phyloP scores from a whole-genome alignment of 2,113 vertebrate species.

The Tyrannus savana region DNA sequence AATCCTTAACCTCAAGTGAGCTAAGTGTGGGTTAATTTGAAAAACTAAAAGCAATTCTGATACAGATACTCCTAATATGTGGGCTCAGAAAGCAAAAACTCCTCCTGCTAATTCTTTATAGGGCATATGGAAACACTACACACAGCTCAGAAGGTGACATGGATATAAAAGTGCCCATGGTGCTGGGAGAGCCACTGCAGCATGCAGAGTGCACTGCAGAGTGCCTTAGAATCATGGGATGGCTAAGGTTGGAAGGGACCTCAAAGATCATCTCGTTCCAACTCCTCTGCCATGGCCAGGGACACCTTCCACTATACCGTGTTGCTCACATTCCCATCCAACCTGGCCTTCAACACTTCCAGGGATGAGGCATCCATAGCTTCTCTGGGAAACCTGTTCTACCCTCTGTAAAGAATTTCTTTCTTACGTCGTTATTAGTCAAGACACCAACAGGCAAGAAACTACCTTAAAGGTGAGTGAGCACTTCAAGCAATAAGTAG shows the following conservation, averaged over 20 bases:
- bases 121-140: background rate
- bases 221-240: background rate
- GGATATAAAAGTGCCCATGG: background rate
- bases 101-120: background rate
- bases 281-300: background rate
- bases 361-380: background rate
- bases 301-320: background rate
- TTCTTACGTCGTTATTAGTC: background rate
- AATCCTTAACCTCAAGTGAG: background rate
- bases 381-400: background rate
- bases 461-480: background rate
- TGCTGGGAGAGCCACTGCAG: background rate
- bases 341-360: background rate
- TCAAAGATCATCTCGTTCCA: background rate
- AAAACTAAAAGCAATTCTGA: background rate
- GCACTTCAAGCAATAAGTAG: background rate
- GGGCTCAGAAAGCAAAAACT: background rate
- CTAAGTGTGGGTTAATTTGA: background rate
- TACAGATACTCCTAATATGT: rapidly evolving
- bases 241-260: background rate
- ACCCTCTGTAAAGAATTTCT: background rate
- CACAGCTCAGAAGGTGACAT: background rate
- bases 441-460: background rate
- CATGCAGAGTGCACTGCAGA: background rate
- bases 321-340: background rate